Percentiles rank a stretch among this genome's conserved stretches.
These are phyloP conservation scores for Paracanthobrama guichenoti DNA, from an alignment of 2,113 vertebrate species.

Conservation along the genomic window DNA sequence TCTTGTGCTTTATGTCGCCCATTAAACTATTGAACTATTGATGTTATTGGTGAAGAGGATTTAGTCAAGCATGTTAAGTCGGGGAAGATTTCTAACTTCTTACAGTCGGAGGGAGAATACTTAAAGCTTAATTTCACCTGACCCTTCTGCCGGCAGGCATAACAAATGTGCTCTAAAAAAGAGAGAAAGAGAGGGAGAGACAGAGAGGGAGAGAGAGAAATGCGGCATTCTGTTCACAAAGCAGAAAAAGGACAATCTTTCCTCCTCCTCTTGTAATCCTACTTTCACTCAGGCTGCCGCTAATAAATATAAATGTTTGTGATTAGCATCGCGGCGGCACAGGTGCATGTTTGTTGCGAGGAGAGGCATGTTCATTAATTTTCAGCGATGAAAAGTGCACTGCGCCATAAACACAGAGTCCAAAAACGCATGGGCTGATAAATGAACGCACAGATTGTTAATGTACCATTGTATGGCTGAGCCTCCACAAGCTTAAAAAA, in stretches of 20 bases:
- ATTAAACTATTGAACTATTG: slow-evolving; percentile 41
- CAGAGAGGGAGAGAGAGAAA: slow-evolving; percentile 41
- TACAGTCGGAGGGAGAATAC: slow-evolving; percentile 55
- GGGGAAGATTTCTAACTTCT: slow-evolving; percentile 54
- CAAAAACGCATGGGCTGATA: slow-evolving; percentile 94
- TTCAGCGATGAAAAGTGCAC: slow-evolving; percentile 99
- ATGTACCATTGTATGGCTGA: slow-evolving; percentile 93
- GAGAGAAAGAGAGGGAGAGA: slow-evolving; percentile 31
- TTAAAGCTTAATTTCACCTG: slow-evolving; percentile 58
- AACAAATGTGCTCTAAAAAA: slow-evolving; percentile 58
- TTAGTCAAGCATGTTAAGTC: slow-evolving; percentile 45
- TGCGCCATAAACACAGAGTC: slow-evolving; percentile 98
- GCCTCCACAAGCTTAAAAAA: slow-evolving; percentile 79
- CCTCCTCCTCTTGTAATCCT: slow-evolving; percentile 72
- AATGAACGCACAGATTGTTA: slow-evolving; percentile 98
- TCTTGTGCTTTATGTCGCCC: slow-evolving; percentile 40
- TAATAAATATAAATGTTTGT: slow-evolving; percentile 99
- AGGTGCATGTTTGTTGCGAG: slow-evolving; percentile 99
- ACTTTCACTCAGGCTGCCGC: slow-evolving; percentile 90
- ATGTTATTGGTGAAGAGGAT: slow-evolving; percentile 49
- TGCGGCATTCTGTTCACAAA: slow-evolving; percentile 51
- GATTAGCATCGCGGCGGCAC: slow-evolving; percentile 99
- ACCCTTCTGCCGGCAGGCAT: slow-evolving; percentile 50
- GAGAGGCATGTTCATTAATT: slow-evolving; percentile 99
- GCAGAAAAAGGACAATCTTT: slow-evolving; percentile 55